Evolutionary conservation across 1,140 invertebrate genomes (phyloP), one percentile per base, ranked within the genome.

Genomic region (Diorhabda elongata): DNA sequence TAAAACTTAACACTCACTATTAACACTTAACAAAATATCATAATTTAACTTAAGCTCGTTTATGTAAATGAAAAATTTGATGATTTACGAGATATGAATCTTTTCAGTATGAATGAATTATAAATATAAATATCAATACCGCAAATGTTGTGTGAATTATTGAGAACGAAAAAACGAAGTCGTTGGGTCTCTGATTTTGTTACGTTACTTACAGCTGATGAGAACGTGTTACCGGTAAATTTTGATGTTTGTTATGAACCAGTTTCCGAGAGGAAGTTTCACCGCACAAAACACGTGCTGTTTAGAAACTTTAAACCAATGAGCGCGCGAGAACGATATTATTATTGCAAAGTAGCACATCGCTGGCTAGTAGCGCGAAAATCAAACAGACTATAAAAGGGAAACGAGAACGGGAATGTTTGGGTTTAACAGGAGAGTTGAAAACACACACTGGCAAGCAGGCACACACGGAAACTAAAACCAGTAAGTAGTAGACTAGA

Each of bases 271-370:
- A 44, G 42, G 42, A 62, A 62, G 61, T 62, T 62, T 60, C 4
- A n/a, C 44, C 61, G 61, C 61, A 62, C 61, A 62, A 44, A 62
- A 58, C 60, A 62, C 67, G 67, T 65, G 58, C 62, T 43, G n/a
- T 47, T 62, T 3, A 44, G 42, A 67, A 64, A 60, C 11, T 65
- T 61, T 65, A 9, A 57, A 42, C 69, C 69, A 73, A 73, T 69
- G 59, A 47, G 57, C 62, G 64, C 69, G 72, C 72, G 69, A 64
- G 61, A 57, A 60, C 61, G 44, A 60, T 58, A 67, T 71, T 71
- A 64, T 74, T 72, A 67, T 70, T 72, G 73, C 70, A 71, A 71
- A 69, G 69, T 64, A 62, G 64, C 68, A 64, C 70, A 74, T 67
- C 58, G 66, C 65, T 58, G 66, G 62, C 41, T 65, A 42, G 61